Evolutionary conservation across 2,113 vertebrate species (phyloP).

Genomic region (Uria lomvia): DNA sequence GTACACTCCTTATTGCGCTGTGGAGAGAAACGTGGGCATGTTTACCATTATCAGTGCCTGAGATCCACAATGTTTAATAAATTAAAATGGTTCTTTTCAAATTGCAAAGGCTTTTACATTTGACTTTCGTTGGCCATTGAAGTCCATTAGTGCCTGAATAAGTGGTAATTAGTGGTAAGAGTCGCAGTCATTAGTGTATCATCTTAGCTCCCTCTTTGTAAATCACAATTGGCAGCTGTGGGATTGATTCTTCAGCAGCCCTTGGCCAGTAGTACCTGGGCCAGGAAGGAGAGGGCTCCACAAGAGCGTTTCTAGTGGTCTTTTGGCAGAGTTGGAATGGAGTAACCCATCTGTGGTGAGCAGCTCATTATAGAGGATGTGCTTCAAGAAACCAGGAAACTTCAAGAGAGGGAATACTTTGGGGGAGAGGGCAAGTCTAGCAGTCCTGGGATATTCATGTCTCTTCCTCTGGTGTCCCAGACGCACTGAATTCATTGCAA

Average conservation of each 20-base stretch:
- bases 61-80: neutral
- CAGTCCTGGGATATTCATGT: neutral
- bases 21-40: neutral
- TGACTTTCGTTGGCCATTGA: neutral
- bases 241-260: neutral
- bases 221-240: slow-evolving; percentile 4
- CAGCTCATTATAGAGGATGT: neutral
- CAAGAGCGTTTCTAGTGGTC: neutral
- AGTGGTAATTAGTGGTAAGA: slow-evolving; percentile 51
- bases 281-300: neutral
- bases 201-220: slow-evolving; percentile 28
- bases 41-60: neutral
- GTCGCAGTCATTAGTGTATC: slow-evolving; percentile 9
- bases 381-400: neutral
- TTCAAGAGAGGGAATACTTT: neutral
- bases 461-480: neutral
- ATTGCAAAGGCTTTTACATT: neutral
- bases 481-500: neutral
- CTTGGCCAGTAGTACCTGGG: neutral
- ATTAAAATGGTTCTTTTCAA: neutral
- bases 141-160: slow-evolving; percentile 42
- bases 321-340: neutral
- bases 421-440: neutral
- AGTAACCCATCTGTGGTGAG: neutral
- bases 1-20: neutral